Evolutionary conservation across 2,113 vertebrate species (phyloP).

Genomic region (Tyrannus savana): DNA sequence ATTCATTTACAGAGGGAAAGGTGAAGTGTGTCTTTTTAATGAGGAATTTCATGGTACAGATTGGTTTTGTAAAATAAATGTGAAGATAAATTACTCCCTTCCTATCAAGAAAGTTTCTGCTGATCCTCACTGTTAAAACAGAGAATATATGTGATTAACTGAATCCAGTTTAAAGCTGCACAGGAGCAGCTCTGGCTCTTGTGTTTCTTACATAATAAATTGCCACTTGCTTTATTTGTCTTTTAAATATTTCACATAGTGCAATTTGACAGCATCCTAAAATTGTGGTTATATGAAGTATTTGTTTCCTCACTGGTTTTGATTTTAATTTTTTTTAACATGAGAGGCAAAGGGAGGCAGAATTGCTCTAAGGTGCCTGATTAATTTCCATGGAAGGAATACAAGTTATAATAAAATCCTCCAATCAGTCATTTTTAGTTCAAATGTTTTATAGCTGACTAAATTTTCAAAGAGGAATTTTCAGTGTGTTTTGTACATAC

Average conservation of each 20-base stretch:
- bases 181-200: neutral
- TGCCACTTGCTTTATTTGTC: neutral
- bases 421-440: neutral
- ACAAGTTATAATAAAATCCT: neutral
- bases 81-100: neutral
- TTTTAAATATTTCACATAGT: neutral
- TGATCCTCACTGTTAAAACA: neutral
- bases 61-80: neutral
- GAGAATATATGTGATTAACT: neutral
- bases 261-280: neutral
- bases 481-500: neutral
- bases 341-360: neutral
- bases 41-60: neutral
- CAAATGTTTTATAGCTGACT: neutral
- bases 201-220: neutral
- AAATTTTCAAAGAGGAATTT: neutral
- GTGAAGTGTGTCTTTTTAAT: neutral
- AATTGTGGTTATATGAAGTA: neutral
- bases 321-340: neutral
- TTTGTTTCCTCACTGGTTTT: neutral
- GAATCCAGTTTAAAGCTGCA: neutral
- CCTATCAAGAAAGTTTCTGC: neutral
- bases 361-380: neutral
- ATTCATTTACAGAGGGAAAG: neutral
- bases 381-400: neutral